Evolutionary conservation across 2,888 invertebrate species (phyloP), one percentile per base, ranked within the genome.

Genomic region (Ametastegia equiseti): DNA sequence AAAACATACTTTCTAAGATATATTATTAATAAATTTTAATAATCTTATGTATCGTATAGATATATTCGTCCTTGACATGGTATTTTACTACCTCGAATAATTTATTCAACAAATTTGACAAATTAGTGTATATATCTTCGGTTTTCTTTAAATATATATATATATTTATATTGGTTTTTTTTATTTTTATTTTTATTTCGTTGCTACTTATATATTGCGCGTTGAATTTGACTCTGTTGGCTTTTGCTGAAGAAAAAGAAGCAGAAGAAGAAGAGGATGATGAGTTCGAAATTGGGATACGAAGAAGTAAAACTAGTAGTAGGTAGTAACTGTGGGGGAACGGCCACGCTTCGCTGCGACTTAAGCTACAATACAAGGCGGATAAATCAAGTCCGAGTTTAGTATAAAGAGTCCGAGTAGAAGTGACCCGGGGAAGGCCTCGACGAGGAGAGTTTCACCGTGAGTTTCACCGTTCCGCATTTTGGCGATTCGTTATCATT

Each of bases 401-500:
- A 23, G 7, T 60, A 27, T 23, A 27, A 23, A 23, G 63, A 54
- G 36, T 19, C 47, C 1, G 23, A 47, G 50, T 75, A 13, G 7
- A 19, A 75, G n/a, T 75, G 75, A 75, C 54, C 54, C 50, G 75
- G 27, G 50, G 36, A 50, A 75, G 54, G 75, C 75, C 57, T 63
- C 75, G 57, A n/a, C 60, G 63, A n/a, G n/a, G n/a, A 78, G 78
- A 86, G 85, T 88, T 89, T 89, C 88, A 87, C 87, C 85, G 78
- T 63, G 83, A 87, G 88, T 89, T 89, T 89, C 88, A 87, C 88
- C 85, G 85, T 84, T 85, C 86, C 73, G 77, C 75, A 67, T 83
- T 82, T 83, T 83, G 82, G 80, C 80, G 63, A 82, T 83, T 82
- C 82, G 73, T 79, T 57, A 57, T 82, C 73, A 81, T 84, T 82